Base-by-base conservation (phyloP, 2,797 vertebrate genomes). In the Acrossocheilus fasciatus region DNA sequence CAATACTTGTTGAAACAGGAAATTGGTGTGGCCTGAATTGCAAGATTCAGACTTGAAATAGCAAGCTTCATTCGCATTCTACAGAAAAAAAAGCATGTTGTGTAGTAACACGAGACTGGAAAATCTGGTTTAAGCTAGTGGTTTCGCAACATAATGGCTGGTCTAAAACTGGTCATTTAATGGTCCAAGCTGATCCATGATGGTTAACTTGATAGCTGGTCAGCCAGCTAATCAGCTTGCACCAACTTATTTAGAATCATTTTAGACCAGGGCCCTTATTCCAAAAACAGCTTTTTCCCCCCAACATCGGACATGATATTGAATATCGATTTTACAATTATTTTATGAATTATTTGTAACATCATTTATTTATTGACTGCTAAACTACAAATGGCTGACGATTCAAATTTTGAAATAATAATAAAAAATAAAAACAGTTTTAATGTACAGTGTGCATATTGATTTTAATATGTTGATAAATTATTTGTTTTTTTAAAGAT, bases 201-300 rank as follows among this genome's bases (percentile, higher is more conserved):
- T 70, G 68, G 10, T 41, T 41, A 23, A 70, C 9, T 23, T 70
- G 9, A 11, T 23, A 41, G 17, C 3, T 20, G 4, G 36, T 39
- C 66, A 69, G 4, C 15, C 11, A 39, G 30, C 50, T 76, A 50
- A 54, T 11, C 50, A 39, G 5, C 50, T 39, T 41, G 17, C 18
- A 70, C 68, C 18, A 41, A 4, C 64, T 36, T 9, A 34, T 36
- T 68, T 4, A 36, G 8, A 9, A 36, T 68, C 0, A 68, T 36
- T 68, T 7, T 52, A 34, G 47, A 20, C 18, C 45, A 74, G 45
- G n/a, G 5, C 6, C 7, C 26, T 20, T 30, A 18, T 30, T 50
- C 1, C 12, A 34, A 75, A 17, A 68, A 23, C 1, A 17, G 0
- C 5, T 8, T 15, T 2, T 7, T 0, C 1, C 1, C 10, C 4